Percentiles rank a stretch among this genome's conserved stretches.
phyloP scores from a whole-genome alignment of 2,797 vertebrate species.

The Botia kubotai region DNA sequence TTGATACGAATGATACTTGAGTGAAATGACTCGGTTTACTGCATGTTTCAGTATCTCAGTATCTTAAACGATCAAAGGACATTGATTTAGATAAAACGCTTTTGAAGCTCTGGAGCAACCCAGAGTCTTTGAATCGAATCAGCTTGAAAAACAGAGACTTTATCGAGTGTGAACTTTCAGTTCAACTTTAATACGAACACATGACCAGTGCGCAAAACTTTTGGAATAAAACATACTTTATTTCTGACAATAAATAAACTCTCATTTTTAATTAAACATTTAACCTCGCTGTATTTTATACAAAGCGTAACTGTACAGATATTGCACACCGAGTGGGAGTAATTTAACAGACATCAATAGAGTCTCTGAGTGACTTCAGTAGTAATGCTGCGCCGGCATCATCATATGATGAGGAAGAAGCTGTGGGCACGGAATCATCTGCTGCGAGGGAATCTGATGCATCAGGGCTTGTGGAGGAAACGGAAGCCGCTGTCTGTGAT shows the following conservation, averaged over 20 bases:
- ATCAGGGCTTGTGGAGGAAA: constrained; percentile 28
- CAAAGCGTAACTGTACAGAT: constrained; percentile 49
- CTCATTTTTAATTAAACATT: constrained; percentile 29
- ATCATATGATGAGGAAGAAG: constrained; percentile 53
- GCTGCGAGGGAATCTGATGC: constrained; percentile 57
- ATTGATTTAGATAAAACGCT: not conserved
- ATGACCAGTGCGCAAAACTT: constrained; percentile 35
- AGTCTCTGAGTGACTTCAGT: constrained; percentile 59
- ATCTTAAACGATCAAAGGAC: constrained; percentile 3
- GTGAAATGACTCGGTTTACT: not conserved
- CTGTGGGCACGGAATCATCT: constrained; percentile 55
- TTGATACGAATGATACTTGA: no score
- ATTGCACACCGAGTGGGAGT: constrained; percentile 47
- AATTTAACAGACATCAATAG: constrained; percentile 54
- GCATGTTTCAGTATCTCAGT: not conserved
- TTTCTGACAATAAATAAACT: constrained; percentile 60
- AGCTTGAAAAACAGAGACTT: not conserved
- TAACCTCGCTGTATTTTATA: constrained; percentile 21
- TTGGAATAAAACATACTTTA: constrained; percentile 61
- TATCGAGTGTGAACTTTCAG: not conserved
- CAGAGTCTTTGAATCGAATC: not conserved
- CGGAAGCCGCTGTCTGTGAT: constrained; percentile 65
- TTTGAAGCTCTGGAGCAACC: not conserved
- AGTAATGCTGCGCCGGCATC: constrained; percentile 65
- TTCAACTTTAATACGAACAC: not conserved